Evolutionary conservation across 2,888 invertebrate species (phyloP).

Genomic region (Omphaloscelis lunosa): DNA sequence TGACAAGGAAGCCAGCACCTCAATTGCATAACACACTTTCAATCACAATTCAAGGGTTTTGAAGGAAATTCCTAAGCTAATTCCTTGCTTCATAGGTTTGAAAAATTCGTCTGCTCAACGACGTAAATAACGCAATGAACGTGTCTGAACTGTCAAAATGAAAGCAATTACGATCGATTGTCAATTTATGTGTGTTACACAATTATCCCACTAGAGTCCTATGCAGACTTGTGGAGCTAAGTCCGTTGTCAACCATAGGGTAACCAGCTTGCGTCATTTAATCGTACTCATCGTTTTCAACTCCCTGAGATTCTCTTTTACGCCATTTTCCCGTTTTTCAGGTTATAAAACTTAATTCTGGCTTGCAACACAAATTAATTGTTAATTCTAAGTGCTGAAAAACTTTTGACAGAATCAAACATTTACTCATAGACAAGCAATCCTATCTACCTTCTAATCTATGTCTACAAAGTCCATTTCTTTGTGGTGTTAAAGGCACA

Average conservation of each 20-base stretch:
- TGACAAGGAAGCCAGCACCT: neutral
- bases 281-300: neutral
- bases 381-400: neutral
- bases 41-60: too few relatives aligned
- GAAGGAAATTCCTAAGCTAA: too few relatives aligned
- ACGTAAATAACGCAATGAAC: too few relatives aligned
- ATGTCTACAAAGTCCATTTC: slow-evolving; percentile 57
- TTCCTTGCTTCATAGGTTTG: too few relatives aligned
- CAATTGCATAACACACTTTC: too few relatives aligned
- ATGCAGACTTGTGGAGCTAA: neutral
- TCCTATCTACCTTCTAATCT: slow-evolving; percentile 34
- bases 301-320: neutral
- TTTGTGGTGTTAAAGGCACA: slow-evolving; percentile 45
- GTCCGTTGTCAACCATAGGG: neutral
- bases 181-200: too few relatives aligned
- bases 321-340: neutral
- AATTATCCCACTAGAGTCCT: too few relatives aligned
- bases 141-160: too few relatives aligned
- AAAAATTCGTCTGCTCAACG: too few relatives aligned
- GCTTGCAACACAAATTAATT: neutral
- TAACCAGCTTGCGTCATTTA: neutral
- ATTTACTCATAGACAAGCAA: neutral
- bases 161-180: too few relatives aligned
- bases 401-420: neutral
- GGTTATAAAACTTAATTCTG: neutral